Evolutionary conservation across 1,140 invertebrate species (phyloP).

Genomic region (Anoplophora glabripennis): DNA sequence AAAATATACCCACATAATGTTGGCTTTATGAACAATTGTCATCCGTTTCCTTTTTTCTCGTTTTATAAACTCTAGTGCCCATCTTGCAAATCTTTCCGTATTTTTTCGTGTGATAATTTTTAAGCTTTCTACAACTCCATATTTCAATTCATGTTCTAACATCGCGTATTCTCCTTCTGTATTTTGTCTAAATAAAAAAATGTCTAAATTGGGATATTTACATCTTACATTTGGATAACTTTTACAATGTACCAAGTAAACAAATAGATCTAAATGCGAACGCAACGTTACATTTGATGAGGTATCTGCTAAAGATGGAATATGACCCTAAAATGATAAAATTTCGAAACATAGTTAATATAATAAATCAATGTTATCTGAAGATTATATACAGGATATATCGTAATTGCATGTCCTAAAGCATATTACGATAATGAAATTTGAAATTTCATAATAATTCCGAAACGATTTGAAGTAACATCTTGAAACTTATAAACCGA

Average conservation of each 20-base stretch:
- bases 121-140: conserved; percentile 78
- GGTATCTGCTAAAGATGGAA: conserved; percentile 17
- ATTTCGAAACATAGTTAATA: not conserved
- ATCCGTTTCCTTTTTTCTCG: conserved; percentile 72
- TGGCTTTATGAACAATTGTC: conserved; percentile 86
- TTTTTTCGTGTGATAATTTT: conserved; percentile 79
- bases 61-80: conserved; percentile 79
- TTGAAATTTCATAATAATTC: too few relatives aligned
- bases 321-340: conserved; percentile 21
- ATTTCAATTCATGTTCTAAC: conserved; percentile 66
- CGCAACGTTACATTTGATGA: conserved; percentile 34
- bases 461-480: too few relatives aligned
- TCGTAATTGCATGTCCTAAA: too few relatives aligned
- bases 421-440: too few relatives aligned
- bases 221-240: conserved; percentile 60
- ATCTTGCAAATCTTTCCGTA: conserved; percentile 73
- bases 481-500: too few relatives aligned
- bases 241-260: conserved; percentile 64
- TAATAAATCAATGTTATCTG: too few relatives aligned
- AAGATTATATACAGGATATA: too few relatives aligned
- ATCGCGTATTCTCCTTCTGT: conserved; percentile 61
- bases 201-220: conserved; percentile 62
- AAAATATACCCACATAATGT: conserved; percentile 65
- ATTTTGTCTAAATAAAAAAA: conserved; percentile 69
- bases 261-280: conserved; percentile 61